A percentile compares a stretch with the other conserved stretches of the same genome.
phyloP scores from a whole-genome alignment of 2,888 invertebrate genomes.

The Tetheella fluctuosa region DNA sequence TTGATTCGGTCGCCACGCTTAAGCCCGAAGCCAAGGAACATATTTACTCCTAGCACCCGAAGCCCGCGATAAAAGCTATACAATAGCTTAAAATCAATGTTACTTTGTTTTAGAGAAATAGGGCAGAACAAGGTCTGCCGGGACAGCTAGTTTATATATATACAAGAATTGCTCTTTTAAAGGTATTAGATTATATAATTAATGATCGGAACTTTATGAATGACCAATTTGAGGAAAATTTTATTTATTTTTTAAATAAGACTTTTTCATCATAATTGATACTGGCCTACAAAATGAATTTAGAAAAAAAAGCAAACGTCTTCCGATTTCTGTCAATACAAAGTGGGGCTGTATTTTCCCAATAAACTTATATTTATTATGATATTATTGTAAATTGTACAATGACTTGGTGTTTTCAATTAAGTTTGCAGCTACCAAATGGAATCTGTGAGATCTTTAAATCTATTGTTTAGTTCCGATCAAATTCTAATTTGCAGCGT shows the following conservation, averaged over 20 bases:
- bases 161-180: no score
- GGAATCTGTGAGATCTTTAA: slow-evolving; percentile 34
- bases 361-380: not conserved
- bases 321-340: not conserved
- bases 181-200: no score
- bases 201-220: no score
- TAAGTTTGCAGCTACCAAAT: slow-evolving; percentile 33
- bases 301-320: not conserved
- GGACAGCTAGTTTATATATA: no score
- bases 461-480: slow-evolving; percentile 12
- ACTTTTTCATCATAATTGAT: not conserved
- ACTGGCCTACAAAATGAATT: not conserved
- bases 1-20: no score
- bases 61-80: no score
- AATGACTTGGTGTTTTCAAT: slow-evolving; percentile 39
- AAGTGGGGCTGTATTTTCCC: not conserved
- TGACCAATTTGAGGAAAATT: no score
- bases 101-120: no score
- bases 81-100: no score
- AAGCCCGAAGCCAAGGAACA: no score
- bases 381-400: not conserved
- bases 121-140: no score
- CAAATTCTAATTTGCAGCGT: slow-evolving; percentile 19
- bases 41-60: no score
- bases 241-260: not conserved